phyloP scores from a whole-genome alignment of 2,888 invertebrate species.

The Pseudococcus jackbeardsleyi region DNA sequence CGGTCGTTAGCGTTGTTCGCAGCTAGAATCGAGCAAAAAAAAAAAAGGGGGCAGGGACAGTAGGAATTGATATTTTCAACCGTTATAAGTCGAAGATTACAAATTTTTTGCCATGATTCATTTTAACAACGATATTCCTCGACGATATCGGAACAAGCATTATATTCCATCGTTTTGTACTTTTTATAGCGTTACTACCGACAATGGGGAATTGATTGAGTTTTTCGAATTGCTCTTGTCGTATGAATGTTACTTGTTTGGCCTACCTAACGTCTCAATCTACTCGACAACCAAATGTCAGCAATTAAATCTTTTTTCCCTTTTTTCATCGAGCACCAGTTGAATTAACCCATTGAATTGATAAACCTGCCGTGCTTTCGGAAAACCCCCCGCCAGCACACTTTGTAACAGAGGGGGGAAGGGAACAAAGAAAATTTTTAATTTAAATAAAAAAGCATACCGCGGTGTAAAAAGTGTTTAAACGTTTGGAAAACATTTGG shows the following conservation, averaged over 20 bases:
- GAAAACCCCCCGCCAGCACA: not conserved
- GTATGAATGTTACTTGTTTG: not conserved
- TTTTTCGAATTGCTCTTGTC: not conserved
- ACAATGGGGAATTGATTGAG: conserved; percentile 19
- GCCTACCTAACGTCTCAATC: not conserved
- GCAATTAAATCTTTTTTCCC: not conserved
- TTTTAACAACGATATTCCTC: not conserved
- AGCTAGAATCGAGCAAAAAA: not conserved
- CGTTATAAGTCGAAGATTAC: not conserved
- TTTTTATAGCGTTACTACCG: not conserved
- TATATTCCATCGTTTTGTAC: not conserved
- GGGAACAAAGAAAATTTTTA: conserved; percentile 2
- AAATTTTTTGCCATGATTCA: not conserved
- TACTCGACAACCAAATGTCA: not conserved
- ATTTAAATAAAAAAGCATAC: conserved; percentile 31
- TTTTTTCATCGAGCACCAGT: conserved; percentile 7
- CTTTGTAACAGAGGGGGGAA: not conserved
- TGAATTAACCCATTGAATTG: conserved; percentile 18
- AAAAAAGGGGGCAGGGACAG: not conserved
- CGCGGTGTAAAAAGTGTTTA: conserved; percentile 30
- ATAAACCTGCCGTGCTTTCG: not conserved
- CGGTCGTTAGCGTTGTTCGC: not conserved
- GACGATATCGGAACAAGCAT: not conserved
- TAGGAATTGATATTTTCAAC: not conserved
- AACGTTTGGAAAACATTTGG: conserved; percentile 36